Evolutionary conservation across 2,113 vertebrate species (phyloP), one percentile per base, ranked within the genome.

Genomic region (Poecilia latipinna): DNA sequence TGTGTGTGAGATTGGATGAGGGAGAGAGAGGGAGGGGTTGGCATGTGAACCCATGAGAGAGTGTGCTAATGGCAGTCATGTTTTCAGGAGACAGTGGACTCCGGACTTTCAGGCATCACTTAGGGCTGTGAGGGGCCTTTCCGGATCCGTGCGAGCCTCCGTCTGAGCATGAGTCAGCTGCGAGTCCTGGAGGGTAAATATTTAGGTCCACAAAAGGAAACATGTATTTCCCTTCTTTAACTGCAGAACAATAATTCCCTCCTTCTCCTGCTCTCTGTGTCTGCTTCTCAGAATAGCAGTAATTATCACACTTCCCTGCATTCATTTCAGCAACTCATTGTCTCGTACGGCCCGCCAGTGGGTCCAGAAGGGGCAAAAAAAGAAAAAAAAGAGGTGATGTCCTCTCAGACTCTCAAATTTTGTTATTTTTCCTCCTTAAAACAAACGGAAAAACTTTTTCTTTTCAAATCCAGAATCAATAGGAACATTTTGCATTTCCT

Each of bases 251-350:
- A 95, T 92, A 90, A 91, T 94, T 93, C 89, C 86, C 90, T 89
- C 82, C 82, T 83, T 91, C 77, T 68, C 77, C 74, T 83, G 91
- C 86, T 80, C 78, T 88, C 70, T 82, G 78, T 77, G 90, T 78
- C 74, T 72, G 72, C 76, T 79, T 93, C 92, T 92, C 42, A 74
- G 89, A 88, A 94, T 94, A 94, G 93, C 91, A 90, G 87, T 92
- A 95, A 96, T 95, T 95, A 96, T 95, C 95, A 95, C 93, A 93
- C 88, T 95, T 95, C 93, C 92, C 94, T 92, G 91, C 86, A 96
- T 96, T 95, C 94, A 95, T 89, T 79, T 63, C 73, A 84, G 89
- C 78, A 75, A 67, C 54, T 91, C 86, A 84, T 82, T 93, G 91
- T 94, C 86, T 70, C 1, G 4, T 70, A 72, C 69, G 75, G 75